phyloP scores from a whole-genome alignment of 1,140 invertebrate species.

The Drosophila nebulosa region DNA sequence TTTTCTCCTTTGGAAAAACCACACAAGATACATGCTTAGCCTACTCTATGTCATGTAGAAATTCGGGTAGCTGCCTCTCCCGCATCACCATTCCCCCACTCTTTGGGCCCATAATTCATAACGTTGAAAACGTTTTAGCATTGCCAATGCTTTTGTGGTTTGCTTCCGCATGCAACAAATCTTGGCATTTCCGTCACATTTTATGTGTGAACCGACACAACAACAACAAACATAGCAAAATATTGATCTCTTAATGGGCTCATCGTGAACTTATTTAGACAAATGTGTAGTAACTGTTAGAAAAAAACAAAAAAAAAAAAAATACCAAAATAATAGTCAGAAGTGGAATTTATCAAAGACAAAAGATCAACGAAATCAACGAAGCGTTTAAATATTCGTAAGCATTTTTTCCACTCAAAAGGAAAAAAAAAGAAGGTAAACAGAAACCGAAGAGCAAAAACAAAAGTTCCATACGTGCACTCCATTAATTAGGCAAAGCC shows the following conservation, averaged over 20 bases:
- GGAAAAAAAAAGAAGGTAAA: slow-evolving; percentile 17
- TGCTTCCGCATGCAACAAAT: slow-evolving; percentile 73
- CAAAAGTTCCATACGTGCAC: slow-evolving; percentile 53
- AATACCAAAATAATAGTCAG: background rate
- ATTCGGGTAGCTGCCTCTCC: background rate
- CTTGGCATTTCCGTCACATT: slow-evolving; percentile 70
- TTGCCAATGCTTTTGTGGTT: slow-evolving; percentile 20
- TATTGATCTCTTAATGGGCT: slow-evolving; percentile 71
- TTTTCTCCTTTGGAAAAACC: background rate
- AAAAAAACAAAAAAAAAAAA: slow-evolving; percentile 39
- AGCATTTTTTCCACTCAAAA: slow-evolving; percentile 43
- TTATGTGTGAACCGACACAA: slow-evolving; percentile 58
- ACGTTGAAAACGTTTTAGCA: slow-evolving; percentile 49
- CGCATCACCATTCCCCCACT: background rate
- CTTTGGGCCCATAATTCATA: slow-evolving; percentile 45
- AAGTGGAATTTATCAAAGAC: slow-evolving; percentile 56
- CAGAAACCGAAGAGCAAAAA: slow-evolving; percentile 18
- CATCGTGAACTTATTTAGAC: slow-evolving; percentile 48
- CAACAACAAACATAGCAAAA: slow-evolving; percentile 44
- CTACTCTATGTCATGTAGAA: slow-evolving; percentile 8
- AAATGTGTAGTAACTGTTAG: slow-evolving; percentile 37
- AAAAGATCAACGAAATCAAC: slow-evolving; percentile 55
- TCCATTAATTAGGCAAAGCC: slow-evolving; percentile 62
- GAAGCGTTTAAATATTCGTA: slow-evolving; percentile 65
- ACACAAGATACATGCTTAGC: slow-evolving; percentile 7